Evolutionary conservation across 2,113 vertebrate species (phyloP).

Genomic region (Pollachius pollachius): DNA sequence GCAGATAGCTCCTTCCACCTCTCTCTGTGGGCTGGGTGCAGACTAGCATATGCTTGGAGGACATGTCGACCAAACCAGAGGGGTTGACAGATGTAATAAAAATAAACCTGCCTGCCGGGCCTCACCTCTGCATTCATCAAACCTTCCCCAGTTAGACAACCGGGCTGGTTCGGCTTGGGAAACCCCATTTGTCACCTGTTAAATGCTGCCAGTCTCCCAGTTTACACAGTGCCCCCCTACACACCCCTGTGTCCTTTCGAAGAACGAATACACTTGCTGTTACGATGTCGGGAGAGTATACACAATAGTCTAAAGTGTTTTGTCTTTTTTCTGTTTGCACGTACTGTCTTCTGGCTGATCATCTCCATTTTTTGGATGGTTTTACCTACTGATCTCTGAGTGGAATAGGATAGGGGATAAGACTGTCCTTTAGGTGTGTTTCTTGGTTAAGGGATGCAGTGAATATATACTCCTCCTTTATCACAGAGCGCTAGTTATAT

Average conservation of each 20-base stretch:
- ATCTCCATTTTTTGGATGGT: background rate
- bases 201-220: slow-evolving; percentile 55
- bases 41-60: slow-evolving; percentile 71
- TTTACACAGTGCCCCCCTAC: slow-evolving; percentile 32
- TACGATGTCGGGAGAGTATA: slow-evolving; percentile 47
- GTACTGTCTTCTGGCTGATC: slow-evolving; percentile 3
- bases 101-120: slow-evolving; percentile 88
- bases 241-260: slow-evolving; percentile 38
- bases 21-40: slow-evolving; percentile 32
- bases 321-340: slow-evolving; percentile 1
- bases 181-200: slow-evolving; percentile 69
- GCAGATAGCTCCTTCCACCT: too few species aligned
- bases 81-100: slow-evolving; percentile 89
- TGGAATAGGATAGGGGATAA: too few species aligned
- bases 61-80: slow-evolving; percentile 65
- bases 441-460: too few species aligned
- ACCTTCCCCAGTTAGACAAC: slow-evolving; percentile 81
- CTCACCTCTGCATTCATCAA: slow-evolving; percentile 88
- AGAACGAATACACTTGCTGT: slow-evolving; percentile 47
- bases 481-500: too few species aligned
- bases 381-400: background rate
- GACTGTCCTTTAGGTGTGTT: too few species aligned
- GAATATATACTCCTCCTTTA: too few species aligned
- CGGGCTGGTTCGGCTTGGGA: slow-evolving; percentile 57
- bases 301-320: slow-evolving; percentile 2